Conservation (phyloP, 2,113 vertebrate genomes). For the Leptobrachium ailaonicum region DNA sequence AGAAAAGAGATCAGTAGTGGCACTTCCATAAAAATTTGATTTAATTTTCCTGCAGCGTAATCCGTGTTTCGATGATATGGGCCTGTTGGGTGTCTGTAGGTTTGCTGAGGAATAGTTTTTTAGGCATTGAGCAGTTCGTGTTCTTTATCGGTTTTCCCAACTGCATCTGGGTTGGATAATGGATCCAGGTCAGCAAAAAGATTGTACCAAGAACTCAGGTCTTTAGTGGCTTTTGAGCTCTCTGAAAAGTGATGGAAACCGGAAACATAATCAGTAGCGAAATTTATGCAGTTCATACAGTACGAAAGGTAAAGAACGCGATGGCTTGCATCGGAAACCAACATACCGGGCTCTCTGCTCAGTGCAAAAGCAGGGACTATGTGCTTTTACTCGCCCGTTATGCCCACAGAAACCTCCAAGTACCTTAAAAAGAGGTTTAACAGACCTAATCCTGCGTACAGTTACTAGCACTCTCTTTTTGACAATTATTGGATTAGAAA, state of each 20-base stretch:
- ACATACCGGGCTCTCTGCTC: no score
- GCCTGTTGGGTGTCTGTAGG: not conserved
- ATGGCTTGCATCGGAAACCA: no score
- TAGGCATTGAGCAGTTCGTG: conserved; percentile 90
- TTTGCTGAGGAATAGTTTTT: conserved; percentile 32
- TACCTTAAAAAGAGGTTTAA: no score
- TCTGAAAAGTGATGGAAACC: conserved; percentile 63
- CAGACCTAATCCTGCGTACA: no score
- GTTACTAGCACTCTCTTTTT: no score
- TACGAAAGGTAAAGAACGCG: no score
- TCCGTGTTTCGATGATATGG: not conserved
- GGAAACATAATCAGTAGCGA: not conserved
- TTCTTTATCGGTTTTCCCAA: conserved; percentile 85
- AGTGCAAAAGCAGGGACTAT: no score
- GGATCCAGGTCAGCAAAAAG: conserved; percentile 97
- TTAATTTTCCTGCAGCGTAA: not conserved
- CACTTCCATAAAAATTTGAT: not conserved
- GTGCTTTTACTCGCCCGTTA: no score
- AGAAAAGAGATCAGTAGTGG: conserved; percentile 15
- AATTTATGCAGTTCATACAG: no score
- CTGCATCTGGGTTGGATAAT: conserved; percentile 89
- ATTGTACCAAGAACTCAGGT: conserved; percentile 91
- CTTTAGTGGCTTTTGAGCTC: conserved; percentile 70
- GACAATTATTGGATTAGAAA: no score
- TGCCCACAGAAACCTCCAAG: no score